A percentile compares a stretch with the other conserved stretches of the same genome.
Conservation (phyloP, 2,113 vertebrate species). For the Kryptolebias marmoratus region DNA sequence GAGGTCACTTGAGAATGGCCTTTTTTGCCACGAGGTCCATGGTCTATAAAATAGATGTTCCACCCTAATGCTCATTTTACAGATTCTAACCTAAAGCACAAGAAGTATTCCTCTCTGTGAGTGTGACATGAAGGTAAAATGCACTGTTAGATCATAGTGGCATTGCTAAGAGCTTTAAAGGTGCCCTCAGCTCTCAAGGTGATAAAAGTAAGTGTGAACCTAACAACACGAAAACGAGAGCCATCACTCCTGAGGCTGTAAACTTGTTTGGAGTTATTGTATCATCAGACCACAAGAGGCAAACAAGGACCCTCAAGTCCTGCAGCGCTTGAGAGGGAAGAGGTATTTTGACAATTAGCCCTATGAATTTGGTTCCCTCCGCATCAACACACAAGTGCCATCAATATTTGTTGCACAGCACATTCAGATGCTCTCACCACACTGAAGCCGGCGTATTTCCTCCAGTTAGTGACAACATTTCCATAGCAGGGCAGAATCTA, state of each 20-base stretch:
- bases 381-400: conserved; percentile 68
- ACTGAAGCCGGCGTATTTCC: conserved; percentile 14
- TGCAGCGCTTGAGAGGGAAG: conserved; percentile 61
- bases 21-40: background rate
- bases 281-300: conserved; percentile 75
- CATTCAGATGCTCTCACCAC: conserved; percentile 31
- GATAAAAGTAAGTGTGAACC: conserved; percentile 86
- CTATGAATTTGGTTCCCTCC: conserved; percentile 69
- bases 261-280: conserved; percentile 77
- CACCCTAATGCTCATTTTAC: background rate
- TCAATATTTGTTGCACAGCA: conserved; percentile 67
- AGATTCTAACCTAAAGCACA: conserved; percentile 13
- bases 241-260: conserved; percentile 67
- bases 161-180: conserved; percentile 36
- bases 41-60: background rate
- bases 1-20: conserved; percentile 12
- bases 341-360: conserved; percentile 78
- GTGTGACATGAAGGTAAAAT: conserved; percentile 27
- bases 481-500: background rate
- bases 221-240: conserved; percentile 79
- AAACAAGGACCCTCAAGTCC: conserved; percentile 80
- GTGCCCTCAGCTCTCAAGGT: conserved; percentile 77
- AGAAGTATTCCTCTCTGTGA: conserved; percentile 1
- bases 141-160: conserved; percentile 31
- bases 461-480: conserved; percentile 32